Evolutionary conservation across 2,888 invertebrate species (phyloP).

Genomic region (Phengaris alcon): DNA sequence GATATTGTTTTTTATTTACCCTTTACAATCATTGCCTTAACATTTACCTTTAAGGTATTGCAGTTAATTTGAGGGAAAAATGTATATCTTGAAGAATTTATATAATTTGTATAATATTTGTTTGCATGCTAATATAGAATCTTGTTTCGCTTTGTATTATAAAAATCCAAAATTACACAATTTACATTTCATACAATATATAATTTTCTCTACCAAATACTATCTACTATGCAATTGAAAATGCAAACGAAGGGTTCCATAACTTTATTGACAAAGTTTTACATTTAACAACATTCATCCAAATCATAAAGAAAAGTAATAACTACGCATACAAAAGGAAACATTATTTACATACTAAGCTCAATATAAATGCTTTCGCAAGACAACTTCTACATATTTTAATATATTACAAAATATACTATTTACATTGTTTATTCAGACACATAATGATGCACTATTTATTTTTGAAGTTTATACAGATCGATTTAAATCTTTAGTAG

Average conservation of each 20-base stretch:
- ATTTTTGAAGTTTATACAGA: slow-evolving; percentile 12
- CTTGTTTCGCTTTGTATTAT: no score
- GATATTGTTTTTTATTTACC: slow-evolving; percentile 64
- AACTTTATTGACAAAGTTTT: slow-evolving; percentile 46
- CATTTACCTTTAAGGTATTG: no score
- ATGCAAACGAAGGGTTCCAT: slow-evolving; percentile 40
- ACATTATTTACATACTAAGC: slow-evolving; percentile 72
- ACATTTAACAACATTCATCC: slow-evolving; percentile 44
- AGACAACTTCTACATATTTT: slow-evolving; percentile 22
- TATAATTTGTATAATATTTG: no score
- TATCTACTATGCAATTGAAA: background rate
- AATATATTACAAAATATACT: slow-evolving; percentile 30
- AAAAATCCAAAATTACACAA: background rate
- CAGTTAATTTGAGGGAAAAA: no score
- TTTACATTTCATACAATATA: background rate
- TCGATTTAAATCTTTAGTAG: background rate
- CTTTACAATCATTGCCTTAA: background rate
- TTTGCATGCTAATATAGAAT: no score
- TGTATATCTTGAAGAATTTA: no score
- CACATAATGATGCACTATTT: slow-evolving; percentile 6
- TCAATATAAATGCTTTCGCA: slow-evolving; percentile 38
- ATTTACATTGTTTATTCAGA: slow-evolving; percentile 22
- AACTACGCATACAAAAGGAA: slow-evolving; percentile 62
- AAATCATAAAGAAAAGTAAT: slow-evolving; percentile 51
- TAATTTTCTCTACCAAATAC: background rate